phyloP scores from a whole-genome alignment of 2,113 vertebrate species.

The Patagioenas fasciata region DNA sequence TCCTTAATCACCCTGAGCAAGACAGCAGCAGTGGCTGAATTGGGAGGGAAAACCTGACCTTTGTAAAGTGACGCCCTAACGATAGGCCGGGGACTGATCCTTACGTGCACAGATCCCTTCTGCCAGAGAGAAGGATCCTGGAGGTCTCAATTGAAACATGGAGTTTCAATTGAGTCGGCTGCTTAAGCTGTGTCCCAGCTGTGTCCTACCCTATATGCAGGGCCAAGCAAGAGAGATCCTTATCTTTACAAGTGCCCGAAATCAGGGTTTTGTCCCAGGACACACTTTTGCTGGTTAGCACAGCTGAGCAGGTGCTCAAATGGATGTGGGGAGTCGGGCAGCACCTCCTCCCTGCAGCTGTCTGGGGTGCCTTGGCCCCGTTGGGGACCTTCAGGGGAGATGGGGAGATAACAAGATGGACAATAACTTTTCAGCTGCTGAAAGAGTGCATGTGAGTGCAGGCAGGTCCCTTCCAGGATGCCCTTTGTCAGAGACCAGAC shows the following conservation, averaged over 20 bases:
- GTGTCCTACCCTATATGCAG: neutral
- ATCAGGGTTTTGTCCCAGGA: neutral
- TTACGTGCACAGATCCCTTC: neutral
- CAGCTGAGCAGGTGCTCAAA: neutral
- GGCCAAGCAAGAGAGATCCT: neutral
- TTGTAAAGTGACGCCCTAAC: neutral
- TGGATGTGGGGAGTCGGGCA: fast-evolving
- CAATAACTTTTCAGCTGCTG: neutral
- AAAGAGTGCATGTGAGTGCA: fast-evolving
- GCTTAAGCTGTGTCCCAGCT: neutral
- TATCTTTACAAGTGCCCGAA: fast-evolving
- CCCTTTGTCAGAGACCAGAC: neutral
- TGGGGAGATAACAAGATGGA: neutral
- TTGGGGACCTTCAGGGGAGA: neutral
- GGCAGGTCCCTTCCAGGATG: neutral
- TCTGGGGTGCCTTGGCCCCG: fast-evolving
- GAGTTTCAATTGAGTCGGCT: neutral
- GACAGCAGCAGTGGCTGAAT: neutral
- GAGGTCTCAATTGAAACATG: neutral
- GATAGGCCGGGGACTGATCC: neutral
- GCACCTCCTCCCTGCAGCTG: neutral
- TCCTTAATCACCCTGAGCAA: neutral
- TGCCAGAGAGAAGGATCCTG: neutral
- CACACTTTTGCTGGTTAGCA: neutral
- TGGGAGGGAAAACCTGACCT: neutral